Conservation (phyloP, 2,113 vertebrate genomes). For the Eubucco bourcierii region DNA sequence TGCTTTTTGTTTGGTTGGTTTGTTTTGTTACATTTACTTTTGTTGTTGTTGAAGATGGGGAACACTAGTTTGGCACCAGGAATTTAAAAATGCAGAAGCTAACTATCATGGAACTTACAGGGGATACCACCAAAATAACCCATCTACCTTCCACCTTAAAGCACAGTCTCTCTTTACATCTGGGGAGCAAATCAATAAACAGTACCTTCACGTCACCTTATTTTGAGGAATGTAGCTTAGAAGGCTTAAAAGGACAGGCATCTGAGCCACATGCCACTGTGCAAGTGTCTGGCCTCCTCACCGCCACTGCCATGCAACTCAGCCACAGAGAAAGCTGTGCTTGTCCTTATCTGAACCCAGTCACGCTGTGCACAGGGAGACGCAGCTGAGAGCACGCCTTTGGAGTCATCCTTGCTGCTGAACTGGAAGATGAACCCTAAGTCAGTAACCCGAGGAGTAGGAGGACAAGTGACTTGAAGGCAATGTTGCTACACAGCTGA, state of each 20-base stretch:
- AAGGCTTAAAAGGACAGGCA: background rate
- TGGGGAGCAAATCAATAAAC: background rate
- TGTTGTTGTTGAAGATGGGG: background rate
- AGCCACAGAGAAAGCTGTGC: background rate
- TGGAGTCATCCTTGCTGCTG: background rate
- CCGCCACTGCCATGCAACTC: background rate
- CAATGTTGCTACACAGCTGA: background rate
- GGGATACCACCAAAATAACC: background rate
- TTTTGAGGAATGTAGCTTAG: background rate
- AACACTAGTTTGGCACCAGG: background rate
- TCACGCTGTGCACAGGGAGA: rapidly evolving
- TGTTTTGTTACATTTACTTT: background rate
- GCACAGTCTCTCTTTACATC: background rate
- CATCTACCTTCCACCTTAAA: background rate
- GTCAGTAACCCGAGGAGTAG: background rate
- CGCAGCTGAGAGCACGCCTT: background rate
- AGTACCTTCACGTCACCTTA: background rate
- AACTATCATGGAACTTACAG: background rate
- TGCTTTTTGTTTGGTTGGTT: background rate
- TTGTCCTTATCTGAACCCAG: slow-evolving; percentile 6
- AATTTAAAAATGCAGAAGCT: background rate
- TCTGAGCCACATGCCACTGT: background rate
- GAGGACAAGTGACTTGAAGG: background rate
- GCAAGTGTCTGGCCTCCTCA: background rate
- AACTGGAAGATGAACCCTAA: background rate